A percentile compares a stretch with the other conserved stretches of the same genome.
Conservation (phyloP, 2,888 invertebrate species). For the Athripsodes cinereus region DNA sequence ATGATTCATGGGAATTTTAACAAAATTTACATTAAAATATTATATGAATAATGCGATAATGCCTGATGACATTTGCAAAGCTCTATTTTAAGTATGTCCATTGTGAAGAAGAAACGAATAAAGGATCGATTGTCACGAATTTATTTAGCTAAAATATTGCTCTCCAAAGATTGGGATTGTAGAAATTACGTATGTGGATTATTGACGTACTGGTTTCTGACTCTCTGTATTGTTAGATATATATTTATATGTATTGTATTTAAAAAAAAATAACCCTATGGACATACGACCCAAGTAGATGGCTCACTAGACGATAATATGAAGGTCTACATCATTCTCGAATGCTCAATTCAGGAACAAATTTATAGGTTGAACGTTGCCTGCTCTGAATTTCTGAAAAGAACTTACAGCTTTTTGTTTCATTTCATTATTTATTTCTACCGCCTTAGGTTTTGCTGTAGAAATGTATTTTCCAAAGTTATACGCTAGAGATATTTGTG, state of each 20-base stretch:
- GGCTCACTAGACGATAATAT: neutral
- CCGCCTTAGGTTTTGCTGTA: neutral
- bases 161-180: too few species aligned
- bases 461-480: neutral
- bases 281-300: neutral
- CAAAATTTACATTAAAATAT: too few species aligned
- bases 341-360: neutral
- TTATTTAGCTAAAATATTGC: too few species aligned
- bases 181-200: too few species aligned
- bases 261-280: neutral
- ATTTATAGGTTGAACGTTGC: neutral
- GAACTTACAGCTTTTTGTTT: neutral
- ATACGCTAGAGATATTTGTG: neutral
- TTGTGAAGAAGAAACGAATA: too few species aligned
- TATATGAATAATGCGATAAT: too few species aligned
- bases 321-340: neutral
- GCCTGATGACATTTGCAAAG: too few species aligned
- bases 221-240: too few species aligned
- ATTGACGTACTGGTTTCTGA: too few species aligned
- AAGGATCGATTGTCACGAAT: too few species aligned
- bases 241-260: neutral
- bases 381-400: neutral
- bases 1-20: too few species aligned
- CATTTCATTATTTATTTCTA: neutral
- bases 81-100: too few species aligned